Base-by-base conservation (phyloP, 2,113 vertebrate species). In the Donacobius atricapilla region DNA sequence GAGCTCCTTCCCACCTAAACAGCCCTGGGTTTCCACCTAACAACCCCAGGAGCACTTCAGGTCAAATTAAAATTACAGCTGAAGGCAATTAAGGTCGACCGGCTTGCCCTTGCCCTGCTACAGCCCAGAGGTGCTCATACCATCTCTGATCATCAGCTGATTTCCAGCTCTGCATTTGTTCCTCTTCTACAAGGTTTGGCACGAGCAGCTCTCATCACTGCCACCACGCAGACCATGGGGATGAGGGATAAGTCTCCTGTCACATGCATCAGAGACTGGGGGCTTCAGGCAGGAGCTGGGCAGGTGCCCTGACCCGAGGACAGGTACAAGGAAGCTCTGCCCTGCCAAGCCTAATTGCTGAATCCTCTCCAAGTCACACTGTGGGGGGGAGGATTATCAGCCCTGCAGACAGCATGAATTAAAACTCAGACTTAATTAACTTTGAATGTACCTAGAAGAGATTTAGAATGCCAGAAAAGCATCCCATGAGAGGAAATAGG, bases 351-450 rank as follows among this genome's bases (percentile, higher is more conserved):
- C 83, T 65, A 61, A 90, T 76, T 56, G 66, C 66, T 86, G 82
- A 61, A 91, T 76, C 82, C 70, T 92, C 1, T 0, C 39, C 57
- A 53, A 79, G 44, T 40, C 48, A 54, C 2, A 3, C 3, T 37
- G 54, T 17, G 50, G 25, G 30, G 4, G 10, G 20, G 22, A 53
- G 75, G 79, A 92, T 90, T 96, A 90, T 80, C 75, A 76, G 40
- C 21, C 57, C n/a, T 48, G 61, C 28, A 87, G 87, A 89, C 45
- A 69, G 64, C 0, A 6, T 31, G 23, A 85, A 70, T 82, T 81
- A 93, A 87, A 93, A 61, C 83, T 86, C 68, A 77, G 63, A 57
- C 28, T 56, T 94, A 83, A 94, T 86, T 92, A 88, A 88, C 83
- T 94, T 75, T 66, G 79, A 64, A 65, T 24, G 31, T 57, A 86